A percentile compares a stretch with the other conserved stretches of the same genome.
phyloP scores from a whole-genome alignment of 2,113 vertebrate species.

The Paratilapia polleni region DNA sequence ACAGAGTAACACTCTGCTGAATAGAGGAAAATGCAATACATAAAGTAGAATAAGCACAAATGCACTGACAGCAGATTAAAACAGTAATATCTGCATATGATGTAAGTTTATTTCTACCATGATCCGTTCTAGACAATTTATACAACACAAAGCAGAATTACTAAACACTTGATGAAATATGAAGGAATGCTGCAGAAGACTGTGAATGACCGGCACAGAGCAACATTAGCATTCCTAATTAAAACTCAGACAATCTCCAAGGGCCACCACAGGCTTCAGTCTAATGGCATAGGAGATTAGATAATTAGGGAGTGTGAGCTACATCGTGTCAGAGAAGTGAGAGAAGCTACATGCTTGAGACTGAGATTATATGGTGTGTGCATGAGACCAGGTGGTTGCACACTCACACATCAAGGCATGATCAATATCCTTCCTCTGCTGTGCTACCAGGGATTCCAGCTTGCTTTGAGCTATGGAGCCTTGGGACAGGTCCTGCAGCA shows the following conservation, averaged over 20 bases:
- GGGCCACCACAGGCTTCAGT: conserved; percentile 33
- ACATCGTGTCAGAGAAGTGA: conserved; percentile 39
- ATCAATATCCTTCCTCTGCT: conserved; percentile 83
- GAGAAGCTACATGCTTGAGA: neutral
- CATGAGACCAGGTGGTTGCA: conserved; percentile 26
- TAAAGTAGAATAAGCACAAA: neutral
- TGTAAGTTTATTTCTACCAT: neutral
- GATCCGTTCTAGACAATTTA: neutral
- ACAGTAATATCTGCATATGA: neutral
- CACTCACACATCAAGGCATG: conserved; percentile 89
- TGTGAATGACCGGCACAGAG: conserved; percentile 18
- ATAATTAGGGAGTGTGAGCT: conserved; percentile 55
- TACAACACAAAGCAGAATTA: neutral
- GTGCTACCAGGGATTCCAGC: conserved; percentile 81
- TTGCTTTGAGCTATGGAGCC: conserved; percentile 84
- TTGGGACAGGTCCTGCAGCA: conserved; percentile 86
- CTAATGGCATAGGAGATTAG: conserved; percentile 61
- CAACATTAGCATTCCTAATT: conserved; percentile 67
- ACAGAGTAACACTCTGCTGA: neutral
- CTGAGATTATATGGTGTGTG: neutral
- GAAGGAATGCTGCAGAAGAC: conserved; percentile 30
- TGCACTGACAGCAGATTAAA: neutral
- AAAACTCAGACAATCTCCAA: conserved; percentile 57
- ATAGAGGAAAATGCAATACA: neutral
- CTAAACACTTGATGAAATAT: conserved; percentile 27